Percentiles rank a stretch among this genome's conserved stretches.
Conservation (phyloP, 1,140 invertebrate species). For the Marisa cornuarietis region DNA sequence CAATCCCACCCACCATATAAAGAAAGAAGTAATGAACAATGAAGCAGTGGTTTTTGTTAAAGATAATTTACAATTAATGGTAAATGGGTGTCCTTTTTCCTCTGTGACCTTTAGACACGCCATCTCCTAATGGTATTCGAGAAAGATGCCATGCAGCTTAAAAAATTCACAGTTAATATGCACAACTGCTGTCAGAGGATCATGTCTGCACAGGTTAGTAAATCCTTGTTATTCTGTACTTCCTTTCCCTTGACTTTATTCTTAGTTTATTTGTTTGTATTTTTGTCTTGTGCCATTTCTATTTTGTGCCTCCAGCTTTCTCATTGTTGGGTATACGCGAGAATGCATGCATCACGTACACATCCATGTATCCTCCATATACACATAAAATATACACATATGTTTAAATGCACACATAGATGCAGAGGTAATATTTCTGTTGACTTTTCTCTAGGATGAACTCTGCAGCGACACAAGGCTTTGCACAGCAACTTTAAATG, state of each 20-base stretch:
- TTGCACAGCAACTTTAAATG: constrained; percentile 55
- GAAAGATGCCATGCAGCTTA: constrained; percentile 64
- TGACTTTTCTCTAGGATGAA: constrained; percentile 60
- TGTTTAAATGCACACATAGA: too few species aligned
- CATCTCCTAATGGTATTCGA: constrained; percentile 66
- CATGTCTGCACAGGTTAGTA: constrained; percentile 63
- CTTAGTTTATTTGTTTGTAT: too few species aligned
- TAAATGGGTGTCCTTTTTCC: neutral
- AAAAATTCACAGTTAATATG: constrained; percentile 63
- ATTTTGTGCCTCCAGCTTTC: too few species aligned
- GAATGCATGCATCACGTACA: too few species aligned
- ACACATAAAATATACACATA: too few species aligned
- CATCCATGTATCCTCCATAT: too few species aligned
- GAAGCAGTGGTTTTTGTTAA: neutral
- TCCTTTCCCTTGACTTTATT: too few species aligned
- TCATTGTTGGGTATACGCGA: too few species aligned
- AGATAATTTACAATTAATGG: too few species aligned
- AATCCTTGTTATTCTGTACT: neutral
- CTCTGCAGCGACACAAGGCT: constrained; percentile 63
- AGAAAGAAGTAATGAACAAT: neutral
- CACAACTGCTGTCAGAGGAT: constrained; percentile 65
- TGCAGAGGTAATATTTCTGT: neutral
- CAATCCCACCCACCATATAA: too few species aligned
- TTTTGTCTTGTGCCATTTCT: too few species aligned
- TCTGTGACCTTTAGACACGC: constrained; percentile 60